These are phyloP conservation scores for Idris sp. DNA, from an alignment of 1,140 invertebrate species.

Conservation along the genomic window DNA sequence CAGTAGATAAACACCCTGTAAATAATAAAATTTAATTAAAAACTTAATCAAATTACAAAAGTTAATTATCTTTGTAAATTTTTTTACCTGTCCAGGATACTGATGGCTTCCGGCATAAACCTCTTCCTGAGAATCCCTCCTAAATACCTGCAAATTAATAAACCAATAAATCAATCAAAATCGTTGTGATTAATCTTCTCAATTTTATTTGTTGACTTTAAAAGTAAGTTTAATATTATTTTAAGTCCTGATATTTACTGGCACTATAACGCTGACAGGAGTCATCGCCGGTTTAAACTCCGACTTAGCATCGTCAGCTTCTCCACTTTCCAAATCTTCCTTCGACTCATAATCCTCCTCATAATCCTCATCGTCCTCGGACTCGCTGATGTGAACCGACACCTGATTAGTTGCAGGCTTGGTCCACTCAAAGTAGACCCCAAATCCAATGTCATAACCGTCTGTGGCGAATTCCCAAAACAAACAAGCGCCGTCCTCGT, in stretches of 20 bases:
- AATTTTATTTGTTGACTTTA: too few relatives aligned
- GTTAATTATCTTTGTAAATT: too few relatives aligned
- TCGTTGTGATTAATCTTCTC: too few relatives aligned
- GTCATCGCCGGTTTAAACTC: slow-evolving; percentile 71
- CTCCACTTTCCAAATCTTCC: slow-evolving; percentile 79
- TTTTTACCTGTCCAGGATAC: slow-evolving; percentile 94
- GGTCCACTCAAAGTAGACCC: slow-evolving; percentile 98
- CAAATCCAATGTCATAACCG: slow-evolving; percentile 98
- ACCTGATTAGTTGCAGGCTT: slow-evolving; percentile 90
- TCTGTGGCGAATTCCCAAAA: slow-evolving; percentile 99
- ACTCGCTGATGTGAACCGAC: slow-evolving; percentile 93
- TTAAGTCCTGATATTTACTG: too few relatives aligned
- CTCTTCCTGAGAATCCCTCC: slow-evolving; percentile 97
- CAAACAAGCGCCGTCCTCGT: slow-evolving; percentile 94
- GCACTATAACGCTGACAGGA: slow-evolving; percentile 75
- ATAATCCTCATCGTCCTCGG: slow-evolving; percentile 92
- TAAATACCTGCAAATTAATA: slow-evolving; percentile 91
- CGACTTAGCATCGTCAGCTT: slow-evolving; percentile 66
- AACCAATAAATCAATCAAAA: background rate
- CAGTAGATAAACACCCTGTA: slow-evolving; percentile 93
- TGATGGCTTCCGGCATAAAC: slow-evolving; percentile 98
- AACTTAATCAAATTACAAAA: too few relatives aligned
- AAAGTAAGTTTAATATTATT: too few relatives aligned
- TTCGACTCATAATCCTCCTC: slow-evolving; percentile 86
- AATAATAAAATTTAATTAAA: slow-evolving; percentile 10